Percentiles rank a stretch among this genome's conserved stretches.
These are phyloP conservation scores for Diphyllodes magnificus DNA, from an alignment of 2,113 vertebrate species.

Conservation along the genomic window DNA sequence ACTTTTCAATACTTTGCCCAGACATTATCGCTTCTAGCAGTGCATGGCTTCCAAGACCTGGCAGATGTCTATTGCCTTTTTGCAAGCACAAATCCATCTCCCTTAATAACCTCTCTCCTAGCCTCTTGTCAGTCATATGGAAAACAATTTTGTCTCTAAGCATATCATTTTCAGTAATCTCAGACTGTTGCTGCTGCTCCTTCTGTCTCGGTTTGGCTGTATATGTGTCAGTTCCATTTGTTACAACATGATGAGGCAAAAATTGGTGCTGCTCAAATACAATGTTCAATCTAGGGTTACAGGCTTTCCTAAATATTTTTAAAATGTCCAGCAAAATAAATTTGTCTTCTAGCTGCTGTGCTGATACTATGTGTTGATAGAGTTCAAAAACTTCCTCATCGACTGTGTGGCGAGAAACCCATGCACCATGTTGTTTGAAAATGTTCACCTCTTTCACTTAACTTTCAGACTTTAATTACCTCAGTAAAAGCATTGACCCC, in stretches of 20 bases:
- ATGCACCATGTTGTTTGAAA: neutral
- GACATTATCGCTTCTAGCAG: neutral
- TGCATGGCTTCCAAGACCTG: neutral
- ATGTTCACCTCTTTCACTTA: neutral
- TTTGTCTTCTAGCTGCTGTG: neutral
- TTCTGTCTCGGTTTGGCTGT: neutral
- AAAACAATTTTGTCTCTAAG: slow-evolving; percentile 24
- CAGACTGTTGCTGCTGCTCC: neutral
- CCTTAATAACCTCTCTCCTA: slow-evolving; percentile 15
- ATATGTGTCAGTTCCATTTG: neutral
- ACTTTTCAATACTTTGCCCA: neutral
- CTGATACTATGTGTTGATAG: neutral
- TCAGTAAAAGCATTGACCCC: neutral
- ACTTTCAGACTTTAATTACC: neutral
- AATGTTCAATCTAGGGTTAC: neutral
- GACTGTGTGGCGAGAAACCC: neutral
- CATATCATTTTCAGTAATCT: slow-evolving; percentile 31
- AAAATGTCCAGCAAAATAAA: neutral
- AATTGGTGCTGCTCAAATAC: neutral
- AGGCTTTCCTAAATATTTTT: neutral
- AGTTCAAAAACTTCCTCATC: neutral
- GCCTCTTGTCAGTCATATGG: neutral
- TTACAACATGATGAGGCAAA: neutral
- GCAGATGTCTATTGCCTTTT: neutral
- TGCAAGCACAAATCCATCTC: neutral